Percentiles rank a stretch among this genome's conserved stretches.
Conservation (phyloP, 1,140 invertebrate genomes). For the Geopemphigus sp. region DNA sequence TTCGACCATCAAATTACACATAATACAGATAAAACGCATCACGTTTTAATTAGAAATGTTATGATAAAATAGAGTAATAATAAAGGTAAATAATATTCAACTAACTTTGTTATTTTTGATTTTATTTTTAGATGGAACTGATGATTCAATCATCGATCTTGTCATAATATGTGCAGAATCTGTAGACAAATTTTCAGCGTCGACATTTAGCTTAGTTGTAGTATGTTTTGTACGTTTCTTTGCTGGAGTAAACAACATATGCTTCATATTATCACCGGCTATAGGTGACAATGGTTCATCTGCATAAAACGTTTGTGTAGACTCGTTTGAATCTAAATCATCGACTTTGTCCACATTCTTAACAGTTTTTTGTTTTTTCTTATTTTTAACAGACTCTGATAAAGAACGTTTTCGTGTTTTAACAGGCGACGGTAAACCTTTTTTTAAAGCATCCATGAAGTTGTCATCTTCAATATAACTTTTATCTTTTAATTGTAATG, state of each 20-base stretch:
- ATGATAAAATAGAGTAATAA: no score
- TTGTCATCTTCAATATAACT: not conserved
- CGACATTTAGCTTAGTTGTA: not conserved
- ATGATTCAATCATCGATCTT: not conserved
- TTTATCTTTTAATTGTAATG: not conserved
- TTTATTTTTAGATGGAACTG: not conserved
- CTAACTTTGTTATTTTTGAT: not conserved
- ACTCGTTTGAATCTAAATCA: not conserved
- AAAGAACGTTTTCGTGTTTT: constrained; percentile 1
- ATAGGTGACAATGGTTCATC: constrained; percentile 4
- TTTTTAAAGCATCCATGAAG: not conserved
- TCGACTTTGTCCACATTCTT: not conserved
- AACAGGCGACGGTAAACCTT: not conserved
- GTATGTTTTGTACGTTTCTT: not conserved
- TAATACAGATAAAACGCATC: no score
- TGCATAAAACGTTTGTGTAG: not conserved
- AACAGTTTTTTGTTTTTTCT: not conserved
- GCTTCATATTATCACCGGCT: not conserved
- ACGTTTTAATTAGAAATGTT: no score
- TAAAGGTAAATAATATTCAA: not conserved
- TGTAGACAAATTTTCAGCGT: not conserved
- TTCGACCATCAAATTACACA: no score
- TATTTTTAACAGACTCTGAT: not conserved
- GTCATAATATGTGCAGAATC: not conserved
- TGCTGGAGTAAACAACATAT: constrained; percentile 23